Evolutionary conservation across 2,888 invertebrate genomes (phyloP), one percentile per base, ranked within the genome.

Genomic region (Microctonus aethiopoides): DNA sequence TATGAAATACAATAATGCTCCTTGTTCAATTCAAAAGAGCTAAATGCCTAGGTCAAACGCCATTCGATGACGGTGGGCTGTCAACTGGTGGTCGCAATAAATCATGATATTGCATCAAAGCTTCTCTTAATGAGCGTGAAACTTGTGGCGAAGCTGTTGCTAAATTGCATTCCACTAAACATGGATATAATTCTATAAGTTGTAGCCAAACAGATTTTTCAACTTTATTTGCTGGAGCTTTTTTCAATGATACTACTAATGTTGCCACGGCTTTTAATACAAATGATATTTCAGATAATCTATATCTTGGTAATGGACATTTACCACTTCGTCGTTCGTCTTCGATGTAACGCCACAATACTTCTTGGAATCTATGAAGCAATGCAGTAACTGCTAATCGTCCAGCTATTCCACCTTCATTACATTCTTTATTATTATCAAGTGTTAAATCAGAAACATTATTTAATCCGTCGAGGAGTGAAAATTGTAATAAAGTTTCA

Each of bases 201-300:
- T 97, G 96, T 83, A 95, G 93, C 98, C 98, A 98, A 0, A 97
- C 96, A 22, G 92, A 91, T 76, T 91, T 91, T 86, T 96, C 97
- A 71, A 97, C 97, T 89, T 96, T 96, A 67, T 92, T 93, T 62
- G 93, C 90, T 20, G 96, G 94, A 46, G 97, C 96, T 82, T 95
- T 95, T 87, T 97, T 97, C 89, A 98, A 92, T 3, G 97, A 96
- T 63, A 94, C 92, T 6, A 97, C 93, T 54, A 98, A 89, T 0
- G 98, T 97, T 36, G 97, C 95, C 67, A 98, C 93, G 67, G 98
- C 98, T 87, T 97, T 96, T 67, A 98, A 87, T 29, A 98, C 98
- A 87, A 98, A 98, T 61, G 97, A 96, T 87, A 98, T 96, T 88
- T 98, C 98, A 2, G 97, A 96, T 74, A 98, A 89, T 73, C 97